These are phyloP conservation scores for crab-eating macaque (Macaca fascicularis) DNA, from an alignment of 2,113 vertebrate genomes.

Conservation along the genomic window DNA sequence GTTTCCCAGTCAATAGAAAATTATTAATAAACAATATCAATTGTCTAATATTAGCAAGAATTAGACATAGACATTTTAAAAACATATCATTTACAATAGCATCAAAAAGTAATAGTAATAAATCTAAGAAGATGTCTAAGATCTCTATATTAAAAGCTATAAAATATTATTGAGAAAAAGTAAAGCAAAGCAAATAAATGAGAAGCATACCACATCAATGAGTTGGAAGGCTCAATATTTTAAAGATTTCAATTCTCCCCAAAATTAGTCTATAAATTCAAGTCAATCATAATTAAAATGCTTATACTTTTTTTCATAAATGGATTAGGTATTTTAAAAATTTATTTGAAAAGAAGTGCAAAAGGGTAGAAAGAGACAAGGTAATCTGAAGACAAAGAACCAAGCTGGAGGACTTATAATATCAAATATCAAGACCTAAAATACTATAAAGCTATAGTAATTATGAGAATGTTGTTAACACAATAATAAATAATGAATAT, in stretches of 20 bases:
- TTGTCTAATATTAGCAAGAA: background rate
- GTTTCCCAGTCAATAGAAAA: too few species aligned
- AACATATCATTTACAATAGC: background rate
- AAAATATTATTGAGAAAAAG: background rate
- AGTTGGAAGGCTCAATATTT: background rate
- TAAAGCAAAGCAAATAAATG: background rate
- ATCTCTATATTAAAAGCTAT: background rate
- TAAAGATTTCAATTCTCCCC: background rate
- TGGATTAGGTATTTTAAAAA: background rate
- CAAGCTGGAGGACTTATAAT: background rate
- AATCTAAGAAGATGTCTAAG: background rate
- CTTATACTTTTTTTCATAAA: background rate
- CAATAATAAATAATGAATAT: background rate
- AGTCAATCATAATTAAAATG: background rate
- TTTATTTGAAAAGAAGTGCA: background rate
- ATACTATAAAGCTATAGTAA: background rate
- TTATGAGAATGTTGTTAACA: background rate
- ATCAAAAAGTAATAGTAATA: background rate
- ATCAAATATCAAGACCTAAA: background rate
- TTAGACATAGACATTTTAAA: background rate
- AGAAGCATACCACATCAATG: background rate
- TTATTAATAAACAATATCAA: background rate
- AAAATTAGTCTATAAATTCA: background rate
- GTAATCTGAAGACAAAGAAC: background rate
- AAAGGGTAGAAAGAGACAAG: background rate